Evolutionary conservation across 2,113 vertebrate genomes (phyloP), one percentile per base, ranked within the genome.

Genomic region (Fulmarus glacialis): DNA sequence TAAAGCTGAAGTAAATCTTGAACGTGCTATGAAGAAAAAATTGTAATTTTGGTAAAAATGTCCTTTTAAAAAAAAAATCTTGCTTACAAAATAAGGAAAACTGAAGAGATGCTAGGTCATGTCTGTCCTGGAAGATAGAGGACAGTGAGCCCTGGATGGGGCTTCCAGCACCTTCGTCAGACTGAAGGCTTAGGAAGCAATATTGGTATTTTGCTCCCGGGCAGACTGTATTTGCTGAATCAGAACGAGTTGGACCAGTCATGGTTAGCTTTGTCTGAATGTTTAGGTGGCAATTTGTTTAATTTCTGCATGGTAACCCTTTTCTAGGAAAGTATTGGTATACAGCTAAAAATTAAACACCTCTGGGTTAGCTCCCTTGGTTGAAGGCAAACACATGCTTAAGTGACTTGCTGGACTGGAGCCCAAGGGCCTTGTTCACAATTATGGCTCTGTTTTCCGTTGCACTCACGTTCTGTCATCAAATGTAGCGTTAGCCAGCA

Each of bases 341-440:
- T 67, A 15, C 43, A 87, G 56, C 58, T 71, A 1, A 53, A 95
- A 90, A 48, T 11, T 18, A 74, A 80, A 11, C 52, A 53, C 87
- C 83, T 42, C 73, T 94, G 70, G 60, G 36, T 71, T 82, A 78
- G 30, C 47, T 75, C 11, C 55, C 60, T 78, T 45, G 60, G 75
- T 19, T 92, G 87, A 96, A 96, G 90, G 93, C 83, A 97, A 95
- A 95, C 96, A 89, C 80, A 59, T 91, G 80, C 73, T 97, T 56
- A 64, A 96, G 83, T 91, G 91, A 52, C 80, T 95, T 91, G 52
- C 87, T 97, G 96, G 93, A 52, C 77, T 42, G 8, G 77, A 93
- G 96, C 90, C 90, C 77, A 84, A 75, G 81, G 67, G n/a, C 72
- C 72, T 74, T n/a, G 75, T 40, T 90, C 88, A 34, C 43, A 36